Base-by-base conservation (phyloP, 2,888 invertebrate species). In the Lapara coniferarum region DNA sequence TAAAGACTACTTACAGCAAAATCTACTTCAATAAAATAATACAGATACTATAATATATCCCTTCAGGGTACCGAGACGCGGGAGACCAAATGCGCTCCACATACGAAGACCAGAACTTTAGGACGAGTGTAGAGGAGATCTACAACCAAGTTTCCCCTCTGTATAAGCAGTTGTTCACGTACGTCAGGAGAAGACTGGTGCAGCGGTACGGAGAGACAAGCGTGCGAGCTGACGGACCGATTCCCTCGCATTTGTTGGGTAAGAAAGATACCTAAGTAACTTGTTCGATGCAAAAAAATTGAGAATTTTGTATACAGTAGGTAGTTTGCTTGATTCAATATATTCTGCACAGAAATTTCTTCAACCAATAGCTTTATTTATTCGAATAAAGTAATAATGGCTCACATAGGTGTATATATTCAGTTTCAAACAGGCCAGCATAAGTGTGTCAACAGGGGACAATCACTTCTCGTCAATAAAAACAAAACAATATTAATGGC, bases 191-290 rank as follows among this genome's bases (percentile, higher is more conserved):
- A 51, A 95, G 95, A 74, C 86, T 98, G 30, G 90, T 95, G 10
- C 92, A 95, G 68, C 84, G 95, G 57, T 97, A 97, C 76, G 96
- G 96, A 0, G 94, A 94, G 30, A 90, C 93, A 63, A 91, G 84
- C 0, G 86, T 96, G 0, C 87, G 95, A 30, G 85, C 91, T 5
- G 96, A 96, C 71, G 97, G 97, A 0, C 97, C 97, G 0, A 95
- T 98, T 69, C 98, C 98, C 0, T 97, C 97, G 0, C 98, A 98
- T 91, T 83, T 98, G 14, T 85, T 98, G 14, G 98, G 94, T 93
- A 73, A 81, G 77, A 16, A 16, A 73, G 19, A 16, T 55, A 10
- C 16, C 10, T 19, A 19, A 25, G 25, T 25, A 25, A 2, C 2
- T 25, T 1, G 25, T 25, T 25, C 1, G 2, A 25, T 25, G 25